Evolutionary conservation across 1,140 invertebrate genomes (phyloP), one percentile per base, ranked within the genome.

Genomic region (Micrasema minimum): DNA sequence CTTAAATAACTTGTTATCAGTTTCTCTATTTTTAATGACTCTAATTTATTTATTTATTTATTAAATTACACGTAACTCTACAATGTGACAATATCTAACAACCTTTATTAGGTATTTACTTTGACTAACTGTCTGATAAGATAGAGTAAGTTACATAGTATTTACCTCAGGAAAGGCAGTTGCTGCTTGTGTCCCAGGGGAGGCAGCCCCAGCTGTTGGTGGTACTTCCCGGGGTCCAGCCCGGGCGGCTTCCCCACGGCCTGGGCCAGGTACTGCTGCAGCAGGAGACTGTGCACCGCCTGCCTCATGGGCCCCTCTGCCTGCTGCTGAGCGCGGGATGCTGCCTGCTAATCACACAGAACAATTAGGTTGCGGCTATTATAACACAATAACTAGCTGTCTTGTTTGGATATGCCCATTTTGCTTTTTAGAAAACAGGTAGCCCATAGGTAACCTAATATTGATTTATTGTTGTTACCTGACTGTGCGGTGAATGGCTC

Each of bases 151-250:
- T n/a, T n/a, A n/a, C n/a, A n/a, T n/a, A n/a, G 23, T 31, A 1
- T 12, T 67, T 41, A 67, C 65, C 80, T 81, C 51, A 85, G 81
- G 20, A 84, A 76, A 0, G 83, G 82, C 22, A 84, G 80, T 77
- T 84, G 83, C 7, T 37, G 83, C 71, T 67, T 75, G 74, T 45
- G 74, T 22, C 31, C 66, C 43, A 22, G 53, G 10, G 10, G 66
- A 16, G 45, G 81, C 82, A 12, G 82, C 81, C 12, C 83, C 64
- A 0, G 80, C 83, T 85, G 83, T 82, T 85, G 83, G 43, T 84
- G 83, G 78, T 83, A 83, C 64, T 84, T 83, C 37, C 84, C 57
- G 65, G 83, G 83, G n/a, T 85, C 83, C 55, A 84, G 77, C 50
- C 77, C 80, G 2, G 80, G 78, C 0, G 67, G 57, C 55, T 83